These are phyloP conservation scores for Sitobion miscanthi DNA, from an alignment of 1,140 invertebrate species.

Conservation along the genomic window DNA sequence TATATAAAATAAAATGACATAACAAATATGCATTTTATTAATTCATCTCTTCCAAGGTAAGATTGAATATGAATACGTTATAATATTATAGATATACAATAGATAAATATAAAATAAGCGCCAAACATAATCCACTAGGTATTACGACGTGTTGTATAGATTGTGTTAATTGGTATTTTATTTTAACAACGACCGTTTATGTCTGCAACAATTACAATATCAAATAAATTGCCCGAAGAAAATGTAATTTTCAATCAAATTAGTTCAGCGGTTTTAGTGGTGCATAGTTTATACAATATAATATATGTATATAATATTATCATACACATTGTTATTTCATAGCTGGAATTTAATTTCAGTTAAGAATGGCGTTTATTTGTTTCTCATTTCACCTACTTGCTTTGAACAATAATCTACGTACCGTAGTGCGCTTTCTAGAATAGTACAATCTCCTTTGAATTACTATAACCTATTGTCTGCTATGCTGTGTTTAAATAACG, in stretches of 20 bases:
- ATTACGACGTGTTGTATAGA: background rate
- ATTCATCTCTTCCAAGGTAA: too few species aligned
- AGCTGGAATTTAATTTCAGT: background rate
- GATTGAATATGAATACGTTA: too few species aligned
- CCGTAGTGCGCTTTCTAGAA: background rate
- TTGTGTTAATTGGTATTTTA: background rate
- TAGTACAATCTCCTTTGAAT: background rate
- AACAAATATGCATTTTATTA: too few species aligned
- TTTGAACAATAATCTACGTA: conserved; percentile 8
- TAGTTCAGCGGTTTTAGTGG: background rate
- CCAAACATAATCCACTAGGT: background rate
- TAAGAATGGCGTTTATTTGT: background rate
- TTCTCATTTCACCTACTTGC: background rate
- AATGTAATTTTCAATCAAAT: background rate
- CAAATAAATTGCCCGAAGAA: background rate
- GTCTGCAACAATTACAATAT: background rate
- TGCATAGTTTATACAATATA: background rate
- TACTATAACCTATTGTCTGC: background rate
- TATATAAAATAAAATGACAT: too few species aligned
- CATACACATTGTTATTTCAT: background rate
- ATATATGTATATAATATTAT: too few species aligned
- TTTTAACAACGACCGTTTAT: background rate
- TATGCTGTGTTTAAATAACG: background rate
- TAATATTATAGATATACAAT: too few species aligned
- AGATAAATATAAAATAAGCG: background rate